Evolutionary conservation across 2,113 vertebrate genomes (phyloP), one percentile per base, ranked within the genome.

Genomic region (Fulmarus glacialis): DNA sequence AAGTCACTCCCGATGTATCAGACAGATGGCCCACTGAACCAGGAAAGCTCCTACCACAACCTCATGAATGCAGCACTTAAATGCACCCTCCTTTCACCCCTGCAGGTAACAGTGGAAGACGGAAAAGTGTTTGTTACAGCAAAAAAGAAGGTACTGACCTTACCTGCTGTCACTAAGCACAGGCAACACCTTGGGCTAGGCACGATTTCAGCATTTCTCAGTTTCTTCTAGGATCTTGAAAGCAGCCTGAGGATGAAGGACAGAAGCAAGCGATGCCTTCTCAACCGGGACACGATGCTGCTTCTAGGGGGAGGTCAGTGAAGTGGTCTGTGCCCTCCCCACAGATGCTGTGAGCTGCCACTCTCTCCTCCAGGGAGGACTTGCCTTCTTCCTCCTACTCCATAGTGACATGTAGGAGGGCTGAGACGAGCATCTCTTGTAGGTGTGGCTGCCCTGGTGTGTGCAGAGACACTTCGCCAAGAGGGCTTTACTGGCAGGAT

Each of bases 381-480:
- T 17, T 27, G 18, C 8, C 23, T 8, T 3, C 75, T 70, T 47
- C 73, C 85, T 84, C 55, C 60, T 64, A 2, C 59, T 40, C 75
- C 30, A 1, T 1, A 8, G 34, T 5, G 47, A 29, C 0, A 1
- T 8, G 18, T 6, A 21, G 36, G 55, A 48, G 42, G 63, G 59
- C 47, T 78, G 53, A 79, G 66, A 27, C 1, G 36, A 75, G 22
- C 87, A 24, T 77, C 58, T 87, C 86, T 27, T 29, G 21, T 6
- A 99, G 99, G 99, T 13, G 98, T 99, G 22, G 99, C 99, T 52
- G 97, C 99, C 4, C 92, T 99, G 94, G 96, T 98, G 24, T 99
- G 99, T 58, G 99, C 99, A 32, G 99, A 99, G 96, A 99, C 98
- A 0, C 98, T 99, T 73, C 98, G 99, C 12, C 99, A 99, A 90